Evolutionary conservation across 1,140 invertebrate genomes (phyloP), one percentile per base, ranked within the genome.

Genomic region (Wiebesia pumilae): DNA sequence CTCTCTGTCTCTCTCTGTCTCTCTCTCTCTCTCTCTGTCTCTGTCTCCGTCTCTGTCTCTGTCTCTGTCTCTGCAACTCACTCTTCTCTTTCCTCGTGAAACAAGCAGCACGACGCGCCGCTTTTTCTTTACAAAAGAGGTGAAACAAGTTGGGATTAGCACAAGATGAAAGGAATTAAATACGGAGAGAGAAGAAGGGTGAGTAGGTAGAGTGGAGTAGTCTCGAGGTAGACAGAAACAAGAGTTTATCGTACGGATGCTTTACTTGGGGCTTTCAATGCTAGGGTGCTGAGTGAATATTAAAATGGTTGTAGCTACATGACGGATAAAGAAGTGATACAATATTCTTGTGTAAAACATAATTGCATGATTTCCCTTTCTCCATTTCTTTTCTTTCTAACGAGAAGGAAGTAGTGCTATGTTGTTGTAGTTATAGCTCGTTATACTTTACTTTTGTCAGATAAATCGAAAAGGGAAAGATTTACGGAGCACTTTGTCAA

Each of bases 261-360:
- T 79, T 54, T 54, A 58, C 51, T 43, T 30, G 30, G 19, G 77
- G 77, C 30, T 54, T 35, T 9, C 30, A 51, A 79, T 54, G n/a
- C 77, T 33, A 21, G 71, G 24, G 0, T 27, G 47, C 77, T 35
- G 43, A 58, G 47, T 54, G 77, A 58, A 58, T 79, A 79, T 79
- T 79, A 54, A 79, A 79, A 79, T 58, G 43, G 3, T 43, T 43
- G 38, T 75, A 43, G 71, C n/a, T 75, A 40, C 38, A 24, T 24
- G 69, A 73, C 35, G 35, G 38, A 73, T 73, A 75, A 75, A 75
- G 71, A 75, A 75, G 71, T 43, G 71, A 79, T 58, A 79, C 47
- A 79, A 79, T 79, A 54, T 79, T 79, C 43, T 54, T 35, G 77
- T 35, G 43, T 30, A 35, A 54, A 54, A n/a, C n/a, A 16, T 77